Percentiles rank a stretch among this genome's conserved stretches.
Conservation (phyloP, 1,140 invertebrate genomes). For the Camponotus pennsylvanicus region DNA sequence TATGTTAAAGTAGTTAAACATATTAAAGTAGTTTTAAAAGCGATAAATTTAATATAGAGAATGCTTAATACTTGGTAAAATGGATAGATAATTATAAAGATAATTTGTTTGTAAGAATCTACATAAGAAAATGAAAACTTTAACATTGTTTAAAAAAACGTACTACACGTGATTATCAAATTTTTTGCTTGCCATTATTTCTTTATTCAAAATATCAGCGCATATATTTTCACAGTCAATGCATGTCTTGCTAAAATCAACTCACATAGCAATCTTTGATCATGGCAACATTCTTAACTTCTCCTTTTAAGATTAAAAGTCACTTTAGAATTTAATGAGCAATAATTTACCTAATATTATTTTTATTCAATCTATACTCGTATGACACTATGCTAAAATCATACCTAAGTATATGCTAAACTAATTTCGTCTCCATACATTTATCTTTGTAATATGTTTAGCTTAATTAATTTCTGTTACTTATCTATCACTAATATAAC, state of each 20-base stretch:
- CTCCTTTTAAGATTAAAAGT: slow-evolving; percentile 36
- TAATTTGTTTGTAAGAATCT: slow-evolving; percentile 13
- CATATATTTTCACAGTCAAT: slow-evolving; percentile 66
- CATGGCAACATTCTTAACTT: slow-evolving; percentile 59
- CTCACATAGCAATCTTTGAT: slow-evolving; percentile 75
- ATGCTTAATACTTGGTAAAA: slow-evolving; percentile 25
- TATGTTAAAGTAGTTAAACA: slow-evolving; percentile 55
- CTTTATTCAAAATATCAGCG: slow-evolving; percentile 44
- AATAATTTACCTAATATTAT: slow-evolving; percentile 49
- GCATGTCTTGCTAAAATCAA: slow-evolving; percentile 76
- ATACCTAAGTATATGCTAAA: slow-evolving; percentile 57
- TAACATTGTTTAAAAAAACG: not conserved
- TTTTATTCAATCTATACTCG: slow-evolving; percentile 61
- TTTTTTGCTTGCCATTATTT: slow-evolving; percentile 68
- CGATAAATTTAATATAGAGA: not conserved
- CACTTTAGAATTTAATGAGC: slow-evolving; percentile 30
- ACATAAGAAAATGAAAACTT: not conserved
- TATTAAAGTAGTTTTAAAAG: not conserved
- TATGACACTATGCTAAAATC: slow-evolving; percentile 64
- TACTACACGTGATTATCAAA: slow-evolving; percentile 47
- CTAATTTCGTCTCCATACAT: slow-evolving; percentile 44
- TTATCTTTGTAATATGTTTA: slow-evolving; percentile 29
- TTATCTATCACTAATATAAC: slow-evolving; percentile 37
- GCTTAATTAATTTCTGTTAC: slow-evolving; percentile 44
- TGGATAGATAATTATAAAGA: slow-evolving; percentile 18